Conservation (phyloP, 2,797 vertebrate genomes). For the Darevskia nairensis region DNA sequence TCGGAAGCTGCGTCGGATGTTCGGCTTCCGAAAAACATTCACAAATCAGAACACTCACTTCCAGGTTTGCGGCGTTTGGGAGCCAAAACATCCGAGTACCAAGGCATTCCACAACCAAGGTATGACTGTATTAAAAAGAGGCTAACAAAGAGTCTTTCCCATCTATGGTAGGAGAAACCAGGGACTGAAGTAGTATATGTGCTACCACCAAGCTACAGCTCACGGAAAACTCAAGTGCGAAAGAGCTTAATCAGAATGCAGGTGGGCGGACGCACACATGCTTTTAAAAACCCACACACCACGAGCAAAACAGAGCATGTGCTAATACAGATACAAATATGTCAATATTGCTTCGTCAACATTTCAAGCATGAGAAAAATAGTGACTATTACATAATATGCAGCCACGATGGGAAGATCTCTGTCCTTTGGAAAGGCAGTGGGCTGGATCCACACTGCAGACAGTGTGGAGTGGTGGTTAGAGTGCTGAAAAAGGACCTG, state of each 20-base stretch:
- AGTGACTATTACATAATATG: neutral
- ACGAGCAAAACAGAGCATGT: neutral
- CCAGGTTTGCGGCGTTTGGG: too few species aligned
- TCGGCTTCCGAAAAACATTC: too few species aligned
- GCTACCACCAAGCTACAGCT: neutral
- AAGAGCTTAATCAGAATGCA: neutral
- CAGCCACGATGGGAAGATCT: neutral
- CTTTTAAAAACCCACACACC: neutral
- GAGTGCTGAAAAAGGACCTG: too few species aligned
- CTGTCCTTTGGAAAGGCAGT: neutral
- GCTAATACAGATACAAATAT: conserved; percentile 11
- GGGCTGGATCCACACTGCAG: too few species aligned
- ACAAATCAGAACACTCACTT: too few species aligned
- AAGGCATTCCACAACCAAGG: too few species aligned
- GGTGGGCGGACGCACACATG: too few species aligned
- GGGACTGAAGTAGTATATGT: neutral
- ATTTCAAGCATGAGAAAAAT: conserved; percentile 8
- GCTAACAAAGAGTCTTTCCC: neutral
- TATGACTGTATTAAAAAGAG: neutral
- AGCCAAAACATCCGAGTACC: too few species aligned
- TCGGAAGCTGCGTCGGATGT: fast-evolving
- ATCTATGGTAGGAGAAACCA: neutral
- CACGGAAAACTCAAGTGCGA: neutral
- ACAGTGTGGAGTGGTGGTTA: too few species aligned
- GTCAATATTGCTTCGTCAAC: neutral